Percentiles rank a stretch among this genome's conserved stretches.
Conservation (phyloP, 2,113 vertebrate species). For the Campylorhamphus procurvoides region DNA sequence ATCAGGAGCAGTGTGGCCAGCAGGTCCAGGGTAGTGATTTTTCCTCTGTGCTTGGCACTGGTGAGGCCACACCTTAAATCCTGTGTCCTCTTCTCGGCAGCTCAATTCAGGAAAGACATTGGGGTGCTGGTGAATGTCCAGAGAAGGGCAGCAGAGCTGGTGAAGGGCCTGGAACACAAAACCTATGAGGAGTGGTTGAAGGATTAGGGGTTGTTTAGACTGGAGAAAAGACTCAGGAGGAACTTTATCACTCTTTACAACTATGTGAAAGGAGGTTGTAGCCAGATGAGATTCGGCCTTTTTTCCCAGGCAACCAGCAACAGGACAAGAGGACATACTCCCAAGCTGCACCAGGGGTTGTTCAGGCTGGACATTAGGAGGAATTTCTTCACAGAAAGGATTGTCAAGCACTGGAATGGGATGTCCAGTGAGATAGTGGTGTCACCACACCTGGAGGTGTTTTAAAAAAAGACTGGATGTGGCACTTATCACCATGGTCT, state of each 20-base stretch:
- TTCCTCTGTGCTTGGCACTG: background rate
- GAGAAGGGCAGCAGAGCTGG: background rate
- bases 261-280: background rate
- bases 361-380: background rate
- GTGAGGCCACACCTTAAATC: fast-evolving
- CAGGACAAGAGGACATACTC: background rate
- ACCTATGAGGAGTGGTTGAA: background rate
- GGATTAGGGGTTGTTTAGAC: background rate
- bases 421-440: background rate
- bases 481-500: background rate
- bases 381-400: background rate
- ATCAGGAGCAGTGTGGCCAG: background rate
- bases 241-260: fast-evolving
- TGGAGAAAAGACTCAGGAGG: background rate
- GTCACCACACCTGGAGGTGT: background rate
- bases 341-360: background rate
- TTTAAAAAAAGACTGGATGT: background rate
- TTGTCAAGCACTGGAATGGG: background rate
- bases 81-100: background rate
- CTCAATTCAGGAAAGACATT: background rate
- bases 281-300: fast-evolving
- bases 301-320: background rate
- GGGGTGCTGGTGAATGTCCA: background rate
- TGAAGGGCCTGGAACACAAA: background rate
- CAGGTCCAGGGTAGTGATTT: background rate